These are phyloP conservation scores for Orgyia antiqua DNA, from an alignment of 2,888 invertebrate species.

Conservation along the genomic window DNA sequence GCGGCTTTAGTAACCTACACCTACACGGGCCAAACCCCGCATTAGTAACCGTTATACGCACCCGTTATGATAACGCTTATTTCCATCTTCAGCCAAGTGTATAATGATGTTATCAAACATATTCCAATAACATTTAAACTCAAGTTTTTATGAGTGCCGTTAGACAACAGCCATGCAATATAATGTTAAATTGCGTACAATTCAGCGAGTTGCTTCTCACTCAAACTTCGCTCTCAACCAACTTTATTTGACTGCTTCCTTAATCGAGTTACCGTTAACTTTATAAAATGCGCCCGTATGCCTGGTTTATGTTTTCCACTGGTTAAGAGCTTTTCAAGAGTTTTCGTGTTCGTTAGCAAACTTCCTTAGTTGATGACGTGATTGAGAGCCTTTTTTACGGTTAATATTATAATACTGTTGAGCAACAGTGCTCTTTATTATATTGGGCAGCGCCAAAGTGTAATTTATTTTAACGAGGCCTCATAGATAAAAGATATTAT, in stretches of 20 bases:
- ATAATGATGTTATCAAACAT: constrained; percentile 16
- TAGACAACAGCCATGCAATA: constrained; percentile 20
- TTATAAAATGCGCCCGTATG: constrained; percentile 65
- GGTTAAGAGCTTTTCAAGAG: constrained; percentile 63
- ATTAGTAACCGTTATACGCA: no score
- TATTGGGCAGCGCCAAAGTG: no score
- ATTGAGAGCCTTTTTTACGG: constrained; percentile 31
- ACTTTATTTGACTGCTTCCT: constrained; percentile 58
- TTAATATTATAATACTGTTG: constrained; percentile 8
- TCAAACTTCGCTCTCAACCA: constrained; percentile 48
- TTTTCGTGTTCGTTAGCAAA: constrained; percentile 55
- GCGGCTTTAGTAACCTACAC: no score
- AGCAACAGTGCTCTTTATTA: constrained; percentile 4
- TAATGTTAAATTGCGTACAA: constrained; percentile 39
- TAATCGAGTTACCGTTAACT: constrained; percentile 68
- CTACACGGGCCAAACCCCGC: no score
- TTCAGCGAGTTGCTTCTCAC: constrained; percentile 47
- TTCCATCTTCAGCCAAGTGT: no score
- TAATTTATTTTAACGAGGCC: no score
- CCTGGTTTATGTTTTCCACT: constrained; percentile 63
- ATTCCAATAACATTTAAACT: constrained; percentile 28
- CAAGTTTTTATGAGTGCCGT: constrained; percentile 22
- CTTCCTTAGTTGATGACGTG: constrained; percentile 41
- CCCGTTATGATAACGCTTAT: no score
- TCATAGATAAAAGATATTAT: no score